A percentile compares a stretch with the other conserved stretches of the same genome.
These are phyloP conservation scores for Trematomus bernacchii DNA, from an alignment of 2,797 vertebrate species.

Conservation along the genomic window DNA sequence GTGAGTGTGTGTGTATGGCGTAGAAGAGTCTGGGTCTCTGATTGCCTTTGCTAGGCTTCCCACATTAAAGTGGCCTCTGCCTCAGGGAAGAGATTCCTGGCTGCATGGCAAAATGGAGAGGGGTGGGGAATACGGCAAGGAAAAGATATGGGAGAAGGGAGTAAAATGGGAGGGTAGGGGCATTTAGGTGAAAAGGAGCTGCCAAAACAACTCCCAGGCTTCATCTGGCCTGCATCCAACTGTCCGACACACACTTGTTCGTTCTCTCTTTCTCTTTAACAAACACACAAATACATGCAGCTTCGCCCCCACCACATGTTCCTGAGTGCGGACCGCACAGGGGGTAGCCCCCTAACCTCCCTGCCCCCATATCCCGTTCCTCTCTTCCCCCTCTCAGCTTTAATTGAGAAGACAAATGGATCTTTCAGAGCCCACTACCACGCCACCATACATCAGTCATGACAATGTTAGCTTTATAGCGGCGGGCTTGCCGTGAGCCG, in stretches of 20 bases:
- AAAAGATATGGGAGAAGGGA: conserved; percentile 77
- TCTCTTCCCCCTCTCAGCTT: conserved; percentile 83
- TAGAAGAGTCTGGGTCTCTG: conserved; percentile 83
- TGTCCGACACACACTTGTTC: conserved; percentile 76
- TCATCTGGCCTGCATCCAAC: conserved; percentile 84
- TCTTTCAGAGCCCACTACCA: conserved; percentile 83
- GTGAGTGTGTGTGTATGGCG: conserved; percentile 64
- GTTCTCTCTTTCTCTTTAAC: conserved; percentile 47
- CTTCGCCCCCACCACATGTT: conserved; percentile 79
- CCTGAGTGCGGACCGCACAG: conserved; percentile 82
- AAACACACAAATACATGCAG: conserved; percentile 75
- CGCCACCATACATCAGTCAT: conserved; percentile 86
- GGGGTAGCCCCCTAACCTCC: conserved; percentile 77
- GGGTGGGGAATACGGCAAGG: conserved; percentile 69
- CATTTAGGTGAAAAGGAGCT: conserved; percentile 82
- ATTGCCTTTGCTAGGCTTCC: conserved; percentile 85
- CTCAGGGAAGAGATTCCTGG: conserved; percentile 83
- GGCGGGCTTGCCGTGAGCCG: conserved; percentile 82
- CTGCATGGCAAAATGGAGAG: conserved; percentile 78
- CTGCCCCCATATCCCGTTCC: conserved; percentile 81
- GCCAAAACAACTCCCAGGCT: conserved; percentile 82
- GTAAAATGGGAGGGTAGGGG: conserved; percentile 69
- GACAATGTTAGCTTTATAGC: conserved; percentile 87
- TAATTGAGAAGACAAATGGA: conserved; percentile 88
- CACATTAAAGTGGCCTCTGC: conserved; percentile 85